phyloP scores from a whole-genome alignment of 1,140 invertebrate genomes.

The Plectrocnemia conspersa region DNA sequence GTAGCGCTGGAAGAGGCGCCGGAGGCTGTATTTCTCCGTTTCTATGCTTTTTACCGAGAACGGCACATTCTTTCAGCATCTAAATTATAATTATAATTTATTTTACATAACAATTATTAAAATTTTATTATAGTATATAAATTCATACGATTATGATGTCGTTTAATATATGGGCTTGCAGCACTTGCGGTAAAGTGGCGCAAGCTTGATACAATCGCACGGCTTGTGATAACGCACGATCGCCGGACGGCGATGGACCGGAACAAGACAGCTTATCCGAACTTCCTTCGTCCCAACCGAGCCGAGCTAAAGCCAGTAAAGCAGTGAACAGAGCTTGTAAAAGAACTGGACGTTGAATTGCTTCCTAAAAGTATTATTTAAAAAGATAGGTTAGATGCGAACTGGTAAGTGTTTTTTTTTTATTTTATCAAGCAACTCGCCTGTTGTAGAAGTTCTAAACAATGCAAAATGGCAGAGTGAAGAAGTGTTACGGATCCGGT shows the following conservation, averaged over 20 bases:
- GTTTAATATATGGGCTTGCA: slow-evolving; percentile 70
- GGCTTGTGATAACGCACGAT: slow-evolving; percentile 75
- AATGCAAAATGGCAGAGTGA: slow-evolving; percentile 76
- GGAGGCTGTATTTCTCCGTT: slow-evolving; percentile 13
- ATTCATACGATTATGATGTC: slow-evolving; percentile 60
- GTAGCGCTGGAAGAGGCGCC: slow-evolving; percentile 36
- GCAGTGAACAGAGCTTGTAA: slow-evolving; percentile 73
- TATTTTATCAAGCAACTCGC: too few species aligned
- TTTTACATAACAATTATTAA: neutral
- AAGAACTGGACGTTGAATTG: slow-evolving; percentile 58
- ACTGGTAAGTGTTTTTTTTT: too few species aligned
- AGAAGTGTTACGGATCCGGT: slow-evolving; percentile 68
- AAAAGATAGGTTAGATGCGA: slow-evolving; percentile 6
- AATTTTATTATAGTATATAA: slow-evolving; percentile 6
- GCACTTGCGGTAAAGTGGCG: slow-evolving; percentile 66
- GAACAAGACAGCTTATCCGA: slow-evolving; percentile 28
- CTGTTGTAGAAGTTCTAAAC: slow-evolving; percentile 75
- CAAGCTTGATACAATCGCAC: slow-evolving; percentile 80
- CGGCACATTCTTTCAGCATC: slow-evolving; percentile 29
- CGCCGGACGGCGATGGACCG: slow-evolving; percentile 65
- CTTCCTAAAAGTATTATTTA: slow-evolving; percentile 56
- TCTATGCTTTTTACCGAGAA: slow-evolving; percentile 15
- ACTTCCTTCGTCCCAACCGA: slow-evolving; percentile 13
- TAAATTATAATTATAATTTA: slow-evolving; percentile 14
- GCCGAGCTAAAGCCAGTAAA: slow-evolving; percentile 53